These are phyloP conservation scores for Nasonia giraulti DNA, from an alignment of 1,140 invertebrate genomes.

Conservation along the genomic window DNA sequence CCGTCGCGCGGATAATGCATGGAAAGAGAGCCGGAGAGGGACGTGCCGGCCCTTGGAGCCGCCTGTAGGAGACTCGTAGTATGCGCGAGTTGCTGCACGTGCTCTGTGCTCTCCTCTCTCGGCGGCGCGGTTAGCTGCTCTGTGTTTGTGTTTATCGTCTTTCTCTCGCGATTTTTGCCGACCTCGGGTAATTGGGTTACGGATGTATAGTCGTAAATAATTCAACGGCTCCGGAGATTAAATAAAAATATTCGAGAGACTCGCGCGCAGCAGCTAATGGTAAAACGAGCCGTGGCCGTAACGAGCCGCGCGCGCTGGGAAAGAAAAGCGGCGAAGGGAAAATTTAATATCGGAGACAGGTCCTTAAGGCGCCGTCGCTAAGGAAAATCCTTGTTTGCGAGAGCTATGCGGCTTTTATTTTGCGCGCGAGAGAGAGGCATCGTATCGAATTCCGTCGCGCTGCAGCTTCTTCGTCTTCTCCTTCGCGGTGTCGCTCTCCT, in stretches of 20 bases:
- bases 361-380: background rate
- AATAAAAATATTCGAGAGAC: no score
- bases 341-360: conserved; percentile 17
- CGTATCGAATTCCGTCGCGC: background rate
- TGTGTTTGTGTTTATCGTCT: background rate
- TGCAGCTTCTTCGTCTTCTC: background rate
- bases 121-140: background rate
- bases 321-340: background rate
- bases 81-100: conserved; percentile 1
- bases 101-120: background rate
- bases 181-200: no score
- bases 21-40: background rate
- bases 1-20: background rate
- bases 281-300: background rate
- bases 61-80: background rate
- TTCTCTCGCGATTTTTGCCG: background rate
- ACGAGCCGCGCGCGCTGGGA: background rate
- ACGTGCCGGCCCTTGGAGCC: background rate
- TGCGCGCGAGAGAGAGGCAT: background rate
- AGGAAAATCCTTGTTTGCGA: conserved; percentile 5
- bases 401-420: no score
- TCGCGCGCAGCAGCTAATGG: no score
- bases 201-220: no score
- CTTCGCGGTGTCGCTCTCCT: background rate
- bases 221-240: no score